Base-by-base conservation (phyloP, 2,113 vertebrate species). In the Romanogobio albipinnatus region DNA sequence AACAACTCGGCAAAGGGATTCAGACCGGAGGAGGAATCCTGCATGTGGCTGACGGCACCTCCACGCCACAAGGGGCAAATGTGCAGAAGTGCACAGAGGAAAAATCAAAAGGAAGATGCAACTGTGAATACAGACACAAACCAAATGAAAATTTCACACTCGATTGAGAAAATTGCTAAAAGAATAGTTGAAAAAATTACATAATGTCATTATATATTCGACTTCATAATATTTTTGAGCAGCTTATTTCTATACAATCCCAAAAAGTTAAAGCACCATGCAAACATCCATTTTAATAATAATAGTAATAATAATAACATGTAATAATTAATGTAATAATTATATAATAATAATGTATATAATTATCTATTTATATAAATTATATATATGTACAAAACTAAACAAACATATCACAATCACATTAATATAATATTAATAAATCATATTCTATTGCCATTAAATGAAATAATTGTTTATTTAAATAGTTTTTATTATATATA, bases 1-100 rank as follows among this genome's bases (percentile, higher is more conserved):
- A 76, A 82, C 61, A 45, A 61, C 76, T 59, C 56, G 2, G 29
- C 49, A 17, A 47, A 59, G 61, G 24, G 71, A 77, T n/a, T 8
- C 9, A 19, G 58, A 15, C 17, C 9, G 24, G 36, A 59, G 17
- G 33, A n/a, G 51, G 84, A 61, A 59, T 33, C 49, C 11, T 26
- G 56, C 56, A 39, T 74, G 14, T 5, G 14, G 39, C 70, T 62
- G 36, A 71, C 15, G 11, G 5, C 45, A 26, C 19, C 19, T 39
- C 45, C 22, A 19, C 33, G 15, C 71, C 61, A 82, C n/a, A 83
- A 87, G 86, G 81, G 39, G 87, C 88, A 89, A 89, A 87, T 86
- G 85, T 85, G 85, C 81, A 84, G 84, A 84, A 85, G 47, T 82
- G 8, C 74, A 43, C 26, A 47, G 19, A 68, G 11, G 80, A 62